Conservation (phyloP, 2,797 vertebrate species). For the Sebastes flavidus region DNA sequence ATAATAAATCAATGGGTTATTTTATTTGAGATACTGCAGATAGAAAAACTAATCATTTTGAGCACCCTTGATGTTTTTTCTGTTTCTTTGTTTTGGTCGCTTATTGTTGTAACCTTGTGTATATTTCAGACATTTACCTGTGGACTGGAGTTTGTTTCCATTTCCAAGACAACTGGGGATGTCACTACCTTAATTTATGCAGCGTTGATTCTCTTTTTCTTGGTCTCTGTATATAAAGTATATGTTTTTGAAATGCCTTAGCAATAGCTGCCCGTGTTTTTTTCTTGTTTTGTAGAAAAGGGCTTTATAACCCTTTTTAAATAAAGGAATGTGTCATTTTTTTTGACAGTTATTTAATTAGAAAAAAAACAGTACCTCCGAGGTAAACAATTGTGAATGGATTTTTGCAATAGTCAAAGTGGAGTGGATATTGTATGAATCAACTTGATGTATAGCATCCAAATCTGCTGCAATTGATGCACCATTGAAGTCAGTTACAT, state of each 20-base stretch:
- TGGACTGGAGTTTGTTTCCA: conserved; percentile 49
- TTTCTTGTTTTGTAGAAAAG: conserved; percentile 46
- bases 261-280: conserved; percentile 62
- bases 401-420: conserved; percentile 47
- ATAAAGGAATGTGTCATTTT: conserved; percentile 56
- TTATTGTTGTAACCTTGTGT: conserved; percentile 50
- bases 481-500: conserved; percentile 33
- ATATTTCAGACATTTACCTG: conserved; percentile 62
- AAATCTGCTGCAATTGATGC: conserved; percentile 35
- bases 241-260: conserved; percentile 61
- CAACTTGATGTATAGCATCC: conserved; percentile 37
- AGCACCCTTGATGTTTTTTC: background rate
- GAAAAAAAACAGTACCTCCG: conserved; percentile 34
- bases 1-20: background rate
- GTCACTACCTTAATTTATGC: conserved; percentile 68
- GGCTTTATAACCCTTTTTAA: conserved; percentile 20
- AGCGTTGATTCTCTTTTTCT: conserved; percentile 45
- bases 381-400: conserved; percentile 29
- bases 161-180: conserved; percentile 48
- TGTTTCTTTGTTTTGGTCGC: conserved; percentile 8
- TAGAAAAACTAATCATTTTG: background rate
- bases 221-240: conserved; percentile 71
- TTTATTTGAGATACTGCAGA: conserved; percentile 8
- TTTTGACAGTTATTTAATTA: conserved; percentile 60
- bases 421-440: conserved; percentile 39